These are phyloP conservation scores for Nineta flava DNA, from an alignment of 2,888 invertebrate species.

Conservation along the genomic window DNA sequence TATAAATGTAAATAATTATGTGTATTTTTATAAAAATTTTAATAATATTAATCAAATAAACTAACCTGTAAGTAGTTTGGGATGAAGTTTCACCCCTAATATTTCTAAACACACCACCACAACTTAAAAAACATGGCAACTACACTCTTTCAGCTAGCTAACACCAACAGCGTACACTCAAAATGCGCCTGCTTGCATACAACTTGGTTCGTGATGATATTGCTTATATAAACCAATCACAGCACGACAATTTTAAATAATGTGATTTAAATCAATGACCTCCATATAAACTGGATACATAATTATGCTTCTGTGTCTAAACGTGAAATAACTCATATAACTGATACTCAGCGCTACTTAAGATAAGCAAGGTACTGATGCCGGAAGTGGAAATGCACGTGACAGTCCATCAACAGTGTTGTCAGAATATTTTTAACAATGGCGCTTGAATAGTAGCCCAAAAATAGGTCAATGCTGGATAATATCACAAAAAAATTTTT, in stretches of 20 bases:
- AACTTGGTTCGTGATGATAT: neutral
- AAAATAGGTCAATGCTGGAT: too few relatives aligned
- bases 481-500: too few relatives aligned
- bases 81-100: slow-evolving; percentile 22
- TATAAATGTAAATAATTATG: neutral
- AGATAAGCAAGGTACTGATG: too few relatives aligned
- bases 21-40: neutral
- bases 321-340: too few relatives aligned
- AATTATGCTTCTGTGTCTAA: too few relatives aligned
- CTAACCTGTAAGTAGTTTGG: slow-evolving; percentile 2
- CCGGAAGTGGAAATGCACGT: too few relatives aligned
- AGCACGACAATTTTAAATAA: neutral
- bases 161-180: neutral
- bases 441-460: too few relatives aligned
- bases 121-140: slow-evolving; percentile 66
- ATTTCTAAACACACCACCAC: slow-evolving; percentile 40
- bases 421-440: too few relatives aligned
- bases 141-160: slow-evolving; percentile 7
- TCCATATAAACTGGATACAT: too few relatives aligned
- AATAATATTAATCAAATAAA: neutral
- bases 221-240: neutral
- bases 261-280: too few relatives aligned
- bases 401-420: too few relatives aligned
- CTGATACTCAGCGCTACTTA: too few relatives aligned
- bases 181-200: neutral